Evolutionary conservation across 2,888 invertebrate species (phyloP).

Genomic region (Parthenolecanium corni): DNA sequence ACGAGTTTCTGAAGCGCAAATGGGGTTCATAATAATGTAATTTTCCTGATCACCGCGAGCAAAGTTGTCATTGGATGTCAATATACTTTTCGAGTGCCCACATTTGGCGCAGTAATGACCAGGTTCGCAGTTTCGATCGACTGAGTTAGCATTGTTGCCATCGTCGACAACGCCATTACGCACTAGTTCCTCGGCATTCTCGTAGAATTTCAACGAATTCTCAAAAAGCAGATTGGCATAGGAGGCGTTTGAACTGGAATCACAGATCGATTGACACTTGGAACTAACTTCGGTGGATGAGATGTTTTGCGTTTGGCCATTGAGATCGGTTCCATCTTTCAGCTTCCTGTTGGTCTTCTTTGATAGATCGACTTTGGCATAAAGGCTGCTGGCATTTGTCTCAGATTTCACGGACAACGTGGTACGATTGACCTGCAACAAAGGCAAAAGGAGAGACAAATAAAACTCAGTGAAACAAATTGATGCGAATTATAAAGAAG

Average conservation of each 20-base stretch:
- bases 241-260: constrained; percentile 44
- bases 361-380: constrained; percentile 57
- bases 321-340: neutral
- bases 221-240: constrained; percentile 53
- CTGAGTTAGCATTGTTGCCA: too few relatives aligned
- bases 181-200: constrained; percentile 54
- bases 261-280: constrained; percentile 31
- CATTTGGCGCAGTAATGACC: neutral
- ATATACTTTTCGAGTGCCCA: neutral
- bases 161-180: neutral
- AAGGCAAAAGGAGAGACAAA: too few relatives aligned
- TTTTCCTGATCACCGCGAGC: neutral
- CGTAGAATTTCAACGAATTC: constrained; percentile 61
- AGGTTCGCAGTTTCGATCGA: neutral
- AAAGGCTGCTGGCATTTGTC: constrained; percentile 41
- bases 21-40: neutral
- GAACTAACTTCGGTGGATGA: neutral
- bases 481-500: too few relatives aligned
- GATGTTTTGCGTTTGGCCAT: neutral
- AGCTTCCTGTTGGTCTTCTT: constrained; percentile 42
- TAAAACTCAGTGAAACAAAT: too few relatives aligned
- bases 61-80: neutral
- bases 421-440: neutral
- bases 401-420: neutral
- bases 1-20: neutral